Base-by-base conservation (phyloP, 2,888 invertebrate genomes). In the Choreutis nemorana region DNA sequence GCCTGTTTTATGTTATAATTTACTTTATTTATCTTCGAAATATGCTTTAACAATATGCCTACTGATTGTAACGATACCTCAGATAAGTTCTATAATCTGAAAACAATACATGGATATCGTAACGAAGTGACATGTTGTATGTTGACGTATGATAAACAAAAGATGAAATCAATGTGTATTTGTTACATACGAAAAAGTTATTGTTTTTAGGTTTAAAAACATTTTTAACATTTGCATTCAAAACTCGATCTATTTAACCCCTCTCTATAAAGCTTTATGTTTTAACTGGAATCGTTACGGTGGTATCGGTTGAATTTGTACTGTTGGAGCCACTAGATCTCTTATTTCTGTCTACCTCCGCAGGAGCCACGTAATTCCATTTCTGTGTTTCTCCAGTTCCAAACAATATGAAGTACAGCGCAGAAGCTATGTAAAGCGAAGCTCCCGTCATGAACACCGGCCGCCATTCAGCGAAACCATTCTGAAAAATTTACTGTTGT, bases 381-480 rank as follows among this genome's bases (percentile, higher is more conserved):
- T 81, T 62, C 50, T 90, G 90, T 9, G 86, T 84, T 30, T 85
- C 83, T 0, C 84, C 87, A 0, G 86, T 85, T 4, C 90, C 90
- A 36, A 90, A 86, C 2, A 87, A 31, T 48, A 85, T 84, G 59
- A 87, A 91, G 33, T 89, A 65, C 2, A 87, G 26, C 0, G 89
- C 89, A 0, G 87, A 83, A 2, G 85, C 79, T 9, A 85, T 83
- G 49, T 90, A 91, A 1, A 87, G 80, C 0, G 78, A 73, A 0
- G 88, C 86, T 1, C 90, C 90, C 15, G 89, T 86, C 44, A 86
- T 78, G 51, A 90, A 90, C 28, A 90, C 83, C 14, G 82, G 80
- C 28, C 87, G 83, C 90, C 90, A 91, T 56, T 90, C 85, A 12
- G 82, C 73, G 30, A 90, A 79, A n/a, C 88, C 87, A 40, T 88